A percentile compares a stretch with the other conserved stretches of the same genome.
These are phyloP conservation scores for Isurus oxyrinchus DNA, from an alignment of 2,113 vertebrate species.

Conservation along the genomic window DNA sequence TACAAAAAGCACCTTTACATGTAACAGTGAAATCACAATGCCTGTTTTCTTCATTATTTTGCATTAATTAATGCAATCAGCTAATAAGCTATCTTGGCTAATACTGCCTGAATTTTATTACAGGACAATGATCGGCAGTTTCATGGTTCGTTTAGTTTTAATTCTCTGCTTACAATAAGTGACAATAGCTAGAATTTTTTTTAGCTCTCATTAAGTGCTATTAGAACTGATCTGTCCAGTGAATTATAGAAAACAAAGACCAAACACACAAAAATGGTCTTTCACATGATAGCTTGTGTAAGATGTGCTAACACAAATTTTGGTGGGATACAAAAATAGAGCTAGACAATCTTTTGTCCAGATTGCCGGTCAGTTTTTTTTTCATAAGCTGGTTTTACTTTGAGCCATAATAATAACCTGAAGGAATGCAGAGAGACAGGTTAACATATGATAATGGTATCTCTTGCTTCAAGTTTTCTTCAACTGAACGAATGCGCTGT, in stretches of 20 bases:
- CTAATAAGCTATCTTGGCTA: constrained; percentile 71
- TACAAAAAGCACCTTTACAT: constrained; percentile 56
- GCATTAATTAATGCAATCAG: constrained; percentile 54
- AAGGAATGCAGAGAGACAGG: not conserved
- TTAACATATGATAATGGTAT: constrained; percentile 9
- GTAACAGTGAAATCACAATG: constrained; percentile 55
- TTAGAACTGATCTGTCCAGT: not conserved
- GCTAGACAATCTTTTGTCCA: constrained; percentile 10
- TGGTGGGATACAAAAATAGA: not conserved
- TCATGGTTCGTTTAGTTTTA: not conserved
- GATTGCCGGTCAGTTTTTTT: not conserved
- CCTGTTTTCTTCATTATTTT: constrained; percentile 52
- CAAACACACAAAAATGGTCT: not conserved
- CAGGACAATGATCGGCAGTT: constrained; percentile 18
- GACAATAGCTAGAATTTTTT: constrained; percentile 19
- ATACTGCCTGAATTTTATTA: constrained; percentile 31
- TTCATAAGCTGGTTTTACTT: constrained; percentile 9
- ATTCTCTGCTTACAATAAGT: not conserved
- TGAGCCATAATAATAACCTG: not conserved
- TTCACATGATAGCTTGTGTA: not conserved
- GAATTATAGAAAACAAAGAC: not conserved
- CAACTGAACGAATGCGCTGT: not conserved
- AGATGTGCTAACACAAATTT: constrained; percentile 12
- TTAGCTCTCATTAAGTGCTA: constrained; percentile 23
- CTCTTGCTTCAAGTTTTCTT: constrained; percentile 32